phyloP scores from a whole-genome alignment of 2,888 invertebrate species.

The Stratiomys singularior region DNA sequence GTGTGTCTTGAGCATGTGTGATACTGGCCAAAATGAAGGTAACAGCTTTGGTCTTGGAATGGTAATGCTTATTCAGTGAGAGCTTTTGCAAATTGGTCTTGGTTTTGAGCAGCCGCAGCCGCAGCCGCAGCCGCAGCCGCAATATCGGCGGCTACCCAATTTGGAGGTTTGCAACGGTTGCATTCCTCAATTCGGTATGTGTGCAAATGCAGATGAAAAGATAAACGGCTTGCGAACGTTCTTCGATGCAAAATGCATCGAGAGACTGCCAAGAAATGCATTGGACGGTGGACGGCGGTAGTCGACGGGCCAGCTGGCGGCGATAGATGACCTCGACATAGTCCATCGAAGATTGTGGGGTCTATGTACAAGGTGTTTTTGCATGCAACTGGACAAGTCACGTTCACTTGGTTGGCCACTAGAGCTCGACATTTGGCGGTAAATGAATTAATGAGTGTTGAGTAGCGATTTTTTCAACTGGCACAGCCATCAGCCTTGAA shows the following conservation, averaged over 20 bases:
- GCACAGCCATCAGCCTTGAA: conserved; percentile 3
- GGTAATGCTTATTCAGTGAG: not conserved
- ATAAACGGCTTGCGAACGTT: conserved; percentile 10
- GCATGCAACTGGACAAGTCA: conserved; percentile 41
- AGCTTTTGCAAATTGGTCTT: conserved; percentile 41
- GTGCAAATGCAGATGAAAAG: not conserved
- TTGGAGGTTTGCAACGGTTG: not conserved
- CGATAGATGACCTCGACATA: conserved; percentile 49
- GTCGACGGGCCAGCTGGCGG: conserved; percentile 20
- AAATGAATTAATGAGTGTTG: conserved; percentile 42
- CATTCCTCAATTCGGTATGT: not conserved
- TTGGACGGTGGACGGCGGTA: not conserved
- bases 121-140: not conserved
- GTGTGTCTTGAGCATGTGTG: conserved; percentile 3
- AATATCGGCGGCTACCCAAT: not conserved
- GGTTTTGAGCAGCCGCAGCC: not conserved
- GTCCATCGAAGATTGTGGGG: conserved; percentile 45
- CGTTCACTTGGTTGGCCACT: conserved; percentile 35
- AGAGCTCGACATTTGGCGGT: conserved; percentile 32
- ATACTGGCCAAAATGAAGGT: conserved; percentile 46
- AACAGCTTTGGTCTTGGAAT: conserved; percentile 49
- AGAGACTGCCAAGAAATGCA: conserved; percentile 46
- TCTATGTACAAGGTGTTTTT: not conserved
- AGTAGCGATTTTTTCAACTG: not conserved
- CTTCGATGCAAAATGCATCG: conserved; percentile 3